Evolutionary conservation across 1,140 invertebrate species (phyloP).

Genomic region (Oppia nitens): DNA sequence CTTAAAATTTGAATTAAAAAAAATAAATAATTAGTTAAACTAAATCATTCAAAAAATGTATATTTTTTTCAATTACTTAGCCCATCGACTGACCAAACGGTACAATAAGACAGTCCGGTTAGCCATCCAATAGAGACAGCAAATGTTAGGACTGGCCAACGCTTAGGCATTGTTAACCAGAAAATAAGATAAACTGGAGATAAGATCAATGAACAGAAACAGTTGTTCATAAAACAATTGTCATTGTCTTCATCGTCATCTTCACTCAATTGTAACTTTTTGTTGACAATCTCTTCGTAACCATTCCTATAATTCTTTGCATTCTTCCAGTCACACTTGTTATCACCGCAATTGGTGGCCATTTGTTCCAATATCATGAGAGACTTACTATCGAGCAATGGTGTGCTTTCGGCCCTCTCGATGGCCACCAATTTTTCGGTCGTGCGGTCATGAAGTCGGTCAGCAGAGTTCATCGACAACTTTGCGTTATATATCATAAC

Average conservation of each 20-base stretch:
- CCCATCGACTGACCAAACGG: constrained; percentile 9
- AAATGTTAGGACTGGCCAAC: constrained; percentile 74
- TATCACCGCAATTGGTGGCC: background rate
- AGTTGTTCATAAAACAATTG: background rate
- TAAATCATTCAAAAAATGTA: constrained; percentile 1
- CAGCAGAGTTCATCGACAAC: background rate
- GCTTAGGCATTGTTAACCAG: constrained; percentile 3
- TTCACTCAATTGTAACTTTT: background rate
- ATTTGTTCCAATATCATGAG: background rate
- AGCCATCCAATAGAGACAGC: constrained; percentile 87
- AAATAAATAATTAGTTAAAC: background rate
- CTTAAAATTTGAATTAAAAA: background rate
- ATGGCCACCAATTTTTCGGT: background rate
- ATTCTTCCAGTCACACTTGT: background rate
- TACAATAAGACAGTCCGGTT: constrained; percentile 41
- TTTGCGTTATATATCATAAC: constrained; percentile 18
- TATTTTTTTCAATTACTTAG: constrained; percentile 4
- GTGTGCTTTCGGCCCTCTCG: background rate
- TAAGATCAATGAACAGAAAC: background rate
- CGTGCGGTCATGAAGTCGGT: background rate
- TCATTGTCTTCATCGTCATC: constrained; percentile 2
- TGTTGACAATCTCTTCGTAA: background rate
- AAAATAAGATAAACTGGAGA: constrained; percentile 3
- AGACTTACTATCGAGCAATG: background rate
- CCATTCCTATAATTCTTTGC: background rate